phyloP scores from a whole-genome alignment of 2,113 vertebrate genomes.

The Macrotus californicus region DNA sequence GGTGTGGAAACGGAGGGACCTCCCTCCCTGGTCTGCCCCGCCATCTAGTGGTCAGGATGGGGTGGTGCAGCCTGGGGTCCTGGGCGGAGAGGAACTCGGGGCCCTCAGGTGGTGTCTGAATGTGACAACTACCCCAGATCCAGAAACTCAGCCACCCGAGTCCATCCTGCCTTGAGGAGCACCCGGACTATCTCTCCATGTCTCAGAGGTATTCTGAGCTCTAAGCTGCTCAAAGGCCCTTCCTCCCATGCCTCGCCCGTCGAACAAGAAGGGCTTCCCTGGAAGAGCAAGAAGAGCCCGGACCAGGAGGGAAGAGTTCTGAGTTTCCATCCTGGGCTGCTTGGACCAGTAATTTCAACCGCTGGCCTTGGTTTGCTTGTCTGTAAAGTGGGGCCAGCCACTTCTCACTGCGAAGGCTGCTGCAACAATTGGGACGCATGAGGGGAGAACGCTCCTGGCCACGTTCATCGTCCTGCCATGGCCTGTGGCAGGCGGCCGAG shows the following conservation, averaged over 20 bases:
- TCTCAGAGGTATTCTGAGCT: background rate
- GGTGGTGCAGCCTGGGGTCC: background rate
- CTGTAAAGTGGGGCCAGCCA: background rate
- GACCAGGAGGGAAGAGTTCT: background rate
- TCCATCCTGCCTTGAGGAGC: background rate
- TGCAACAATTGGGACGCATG: rapidly evolving
- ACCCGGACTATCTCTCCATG: rapidly evolving
- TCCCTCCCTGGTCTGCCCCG: background rate
- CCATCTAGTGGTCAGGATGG: rapidly evolving
- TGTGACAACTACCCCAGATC: background rate
- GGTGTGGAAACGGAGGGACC: rapidly evolving
- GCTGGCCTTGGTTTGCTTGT: background rate
- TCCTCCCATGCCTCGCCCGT: background rate
- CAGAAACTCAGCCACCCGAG: background rate
- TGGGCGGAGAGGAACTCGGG: background rate
- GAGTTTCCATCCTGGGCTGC: background rate
- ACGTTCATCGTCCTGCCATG: rapidly evolving
- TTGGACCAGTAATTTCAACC: background rate
- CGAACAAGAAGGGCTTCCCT: background rate
- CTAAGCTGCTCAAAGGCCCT: background rate
- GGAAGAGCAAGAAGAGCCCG: background rate
- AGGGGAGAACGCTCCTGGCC: rapidly evolving
- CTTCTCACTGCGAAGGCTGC: background rate
- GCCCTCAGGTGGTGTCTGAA: background rate
- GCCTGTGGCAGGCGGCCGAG: background rate